A percentile compares a stretch with the other conserved stretches of the same genome.
phyloP scores from a whole-genome alignment of 1,140 invertebrate genomes.

The Drosophila erecta region DNA sequence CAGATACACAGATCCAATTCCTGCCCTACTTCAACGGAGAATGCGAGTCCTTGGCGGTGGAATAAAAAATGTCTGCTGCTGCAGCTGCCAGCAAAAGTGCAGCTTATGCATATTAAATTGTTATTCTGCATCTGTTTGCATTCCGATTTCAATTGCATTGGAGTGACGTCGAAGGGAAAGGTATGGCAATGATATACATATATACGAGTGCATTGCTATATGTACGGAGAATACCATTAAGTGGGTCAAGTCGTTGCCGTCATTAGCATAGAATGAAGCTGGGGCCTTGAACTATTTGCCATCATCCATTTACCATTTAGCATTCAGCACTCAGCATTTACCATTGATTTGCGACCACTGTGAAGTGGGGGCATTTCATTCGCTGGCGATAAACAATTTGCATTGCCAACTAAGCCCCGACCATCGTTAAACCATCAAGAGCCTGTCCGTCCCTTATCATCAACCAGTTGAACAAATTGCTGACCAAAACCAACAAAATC shows the following conservation, averaged over 20 bases:
- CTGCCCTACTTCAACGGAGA: constrained; percentile 1
- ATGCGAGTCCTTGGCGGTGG: constrained; percentile 23
- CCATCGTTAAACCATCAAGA: constrained; percentile 43
- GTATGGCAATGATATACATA: not conserved
- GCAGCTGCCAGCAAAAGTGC: constrained; percentile 40
- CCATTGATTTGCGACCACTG: constrained; percentile 50
- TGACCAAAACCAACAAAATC: constrained; percentile 59
- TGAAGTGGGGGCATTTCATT: constrained; percentile 36
- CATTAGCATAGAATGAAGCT: constrained; percentile 47
- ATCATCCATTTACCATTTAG: constrained; percentile 21
- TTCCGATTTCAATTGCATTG: constrained; percentile 19
- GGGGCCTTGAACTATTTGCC: constrained; percentile 34
- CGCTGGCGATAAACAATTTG: constrained; percentile 76
- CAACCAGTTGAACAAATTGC: constrained; percentile 70
- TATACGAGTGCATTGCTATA: too few relatives aligned
- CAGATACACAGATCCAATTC: constrained; percentile 8
- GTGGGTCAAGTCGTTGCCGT: constrained; percentile 55
- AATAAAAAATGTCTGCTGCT: constrained; percentile 8
- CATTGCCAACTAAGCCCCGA: constrained; percentile 66
- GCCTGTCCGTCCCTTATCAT: constrained; percentile 38
- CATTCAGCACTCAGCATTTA: constrained; percentile 24
- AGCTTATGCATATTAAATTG: constrained; percentile 53
- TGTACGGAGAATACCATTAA: constrained; percentile 12
- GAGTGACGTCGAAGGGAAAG: not conserved
- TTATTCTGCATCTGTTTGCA: constrained; percentile 46